Base-by-base conservation (phyloP, 2,113 vertebrate species). In the Salvelinus alpinus region DNA sequence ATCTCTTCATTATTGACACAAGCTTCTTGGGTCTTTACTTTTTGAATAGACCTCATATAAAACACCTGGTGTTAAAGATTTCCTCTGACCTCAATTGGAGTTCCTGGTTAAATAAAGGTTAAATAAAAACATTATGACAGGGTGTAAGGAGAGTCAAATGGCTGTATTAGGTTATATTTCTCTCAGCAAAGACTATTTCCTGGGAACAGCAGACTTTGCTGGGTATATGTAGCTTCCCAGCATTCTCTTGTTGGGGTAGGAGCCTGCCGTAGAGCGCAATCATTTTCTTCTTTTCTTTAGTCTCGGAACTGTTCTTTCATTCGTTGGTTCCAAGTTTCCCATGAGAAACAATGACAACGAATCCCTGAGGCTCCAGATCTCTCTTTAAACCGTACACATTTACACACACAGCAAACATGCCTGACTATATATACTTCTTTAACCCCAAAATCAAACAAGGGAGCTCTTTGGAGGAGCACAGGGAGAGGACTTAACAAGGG, bases 351-450 rank as follows among this genome's bases (percentile, higher is more conserved):
- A 86, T 83, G 82, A 86, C 57, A 72, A 78, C 54, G n/a, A 22
- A 0, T 60, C 25, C 20, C 59, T 66, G 25, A 44, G n/a, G 73
- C 27, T 48, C 64, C 34, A 75, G 77, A 70, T 71, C 29, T 72
- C 31, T 69, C 70, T 85, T 78, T 77, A 74, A 81, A 64, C 34
- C 34, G n/a, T 29, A 64, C 51, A 74, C 77, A 11, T 44, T 44
- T 44, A 44, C 38, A 44, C 38, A 59, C 78, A 84, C 57, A 31
- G 83, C 82, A 91, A 92, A 92, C 88, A 80, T 77, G 65, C 84
- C 81, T 91, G 78, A 77, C 81, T 91, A 78, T 79, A 77, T 85
- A 87, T 73, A 84, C 83, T 79, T 71, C 67, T 85, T 48, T 75
- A 82, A 79, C 81, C 68, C 76, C 70, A 85, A 51, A 85, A 73